Evolutionary conservation across 2,113 vertebrate species (phyloP), one percentile per base, ranked within the genome.

Genomic region (Hypomesus transpacificus): DNA sequence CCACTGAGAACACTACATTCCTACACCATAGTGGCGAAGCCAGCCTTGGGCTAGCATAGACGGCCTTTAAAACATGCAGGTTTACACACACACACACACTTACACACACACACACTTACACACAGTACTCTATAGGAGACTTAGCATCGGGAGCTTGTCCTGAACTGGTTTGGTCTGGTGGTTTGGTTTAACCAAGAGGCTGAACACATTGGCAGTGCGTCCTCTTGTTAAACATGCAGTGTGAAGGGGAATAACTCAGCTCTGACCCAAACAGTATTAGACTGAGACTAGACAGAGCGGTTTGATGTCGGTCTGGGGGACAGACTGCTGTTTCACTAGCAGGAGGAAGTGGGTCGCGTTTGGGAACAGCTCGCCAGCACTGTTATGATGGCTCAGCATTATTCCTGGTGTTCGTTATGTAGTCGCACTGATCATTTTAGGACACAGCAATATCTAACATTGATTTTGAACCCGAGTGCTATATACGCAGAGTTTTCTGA

Each of bases 201-300:
- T 34, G 0, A 73, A 26, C 51, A 63, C 69, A 56, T 78, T 16
- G 71, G 16, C 31, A 67, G 53, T 14, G 18, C 21, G 50, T 60
- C 13, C 62, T 39, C 61, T 14, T 9, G 22, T 77, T 73, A 77
- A 31, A 57, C 65, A 62, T 28, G 3, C 60, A 73, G 57, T 4
- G 20, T 34, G 28, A 52, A 46, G 34, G 46, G 39, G 18, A 16
- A 18, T 9, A 2, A 9, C 22, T 0, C 18, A 22, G 26, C 16
- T 52, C 66, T n/a, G 28, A 6, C 4, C 5, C 51, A 14, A 18
- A 11, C 14, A 61, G 1, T 22, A 56, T 50, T 71, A 20, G 61
- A 76, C 62, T 75, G 28, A 76, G 7, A 34, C 5, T 34, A 34
- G 31, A 74, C 71, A 46, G 21, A 22, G 14, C 1, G 16, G 14